Conservation (phyloP, 2,888 invertebrate species). For the Eudasyphora cyanicolor region DNA sequence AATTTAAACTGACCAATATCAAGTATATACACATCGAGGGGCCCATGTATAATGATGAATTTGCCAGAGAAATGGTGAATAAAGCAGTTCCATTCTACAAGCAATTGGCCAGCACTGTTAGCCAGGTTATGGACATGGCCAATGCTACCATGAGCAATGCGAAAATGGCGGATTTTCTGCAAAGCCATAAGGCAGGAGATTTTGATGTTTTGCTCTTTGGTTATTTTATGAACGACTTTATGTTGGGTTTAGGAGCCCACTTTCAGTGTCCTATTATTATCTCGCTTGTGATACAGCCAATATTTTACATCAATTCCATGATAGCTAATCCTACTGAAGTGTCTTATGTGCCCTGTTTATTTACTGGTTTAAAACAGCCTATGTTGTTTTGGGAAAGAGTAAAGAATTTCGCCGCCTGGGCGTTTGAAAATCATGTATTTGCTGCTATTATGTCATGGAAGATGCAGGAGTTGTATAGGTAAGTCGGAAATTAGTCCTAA, state of each 20-base stretch:
- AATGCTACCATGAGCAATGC: conserved; percentile 67
- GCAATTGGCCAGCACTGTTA: conserved; percentile 54
- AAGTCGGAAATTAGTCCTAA: conserved; percentile 24
- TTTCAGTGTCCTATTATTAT: conserved; percentile 74
- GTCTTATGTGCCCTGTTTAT: conserved; percentile 70
- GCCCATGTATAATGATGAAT: conserved; percentile 53
- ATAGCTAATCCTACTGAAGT: conserved; percentile 73
- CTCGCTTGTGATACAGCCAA: conserved; percentile 70
- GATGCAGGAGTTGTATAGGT: conserved; percentile 42
- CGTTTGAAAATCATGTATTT: conserved; percentile 53
- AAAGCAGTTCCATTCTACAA: conserved; percentile 63
- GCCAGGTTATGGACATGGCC: conserved; percentile 48
- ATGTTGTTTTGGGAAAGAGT: conserved; percentile 68
- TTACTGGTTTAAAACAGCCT: conserved; percentile 65
- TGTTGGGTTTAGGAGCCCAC: conserved; percentile 76
- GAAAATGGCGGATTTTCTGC: conserved; percentile 66
- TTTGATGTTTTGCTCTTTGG: conserved; percentile 76
- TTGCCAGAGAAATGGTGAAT: conserved; percentile 61
- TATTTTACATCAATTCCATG: conserved; percentile 66
- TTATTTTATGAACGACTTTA: conserved; percentile 73
- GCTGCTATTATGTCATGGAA: neutral
- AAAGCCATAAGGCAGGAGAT: conserved; percentile 62
- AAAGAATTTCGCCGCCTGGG: conserved; percentile 65
- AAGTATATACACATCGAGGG: conserved; percentile 65
- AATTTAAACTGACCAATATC: conserved; percentile 68